A percentile compares a stretch with the other conserved stretches of the same genome.
phyloP scores from a whole-genome alignment of 2,113 vertebrate species.

The Anser brachyrhynchus region DNA sequence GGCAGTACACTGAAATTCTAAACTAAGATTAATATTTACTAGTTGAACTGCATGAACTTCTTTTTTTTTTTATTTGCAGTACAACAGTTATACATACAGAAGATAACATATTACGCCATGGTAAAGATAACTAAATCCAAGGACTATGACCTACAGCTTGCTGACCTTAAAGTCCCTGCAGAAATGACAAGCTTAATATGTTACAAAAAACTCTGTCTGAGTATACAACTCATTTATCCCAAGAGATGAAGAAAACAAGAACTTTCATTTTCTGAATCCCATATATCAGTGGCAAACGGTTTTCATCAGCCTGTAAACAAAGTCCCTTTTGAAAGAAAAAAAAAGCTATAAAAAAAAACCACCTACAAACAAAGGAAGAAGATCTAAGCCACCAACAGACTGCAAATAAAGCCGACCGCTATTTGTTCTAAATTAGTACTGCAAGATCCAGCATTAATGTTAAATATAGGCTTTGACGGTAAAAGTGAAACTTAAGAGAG shows the following conservation, averaged over 20 bases:
- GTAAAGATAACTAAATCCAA: not conserved
- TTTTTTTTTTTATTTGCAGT: slow-evolving; percentile 18
- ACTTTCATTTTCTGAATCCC: not conserved
- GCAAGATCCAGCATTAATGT: not conserved
- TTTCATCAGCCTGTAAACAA: not conserved
- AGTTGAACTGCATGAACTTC: not conserved
- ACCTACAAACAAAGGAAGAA: not conserved
- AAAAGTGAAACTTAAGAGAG: not conserved
- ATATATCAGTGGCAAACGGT: not conserved
- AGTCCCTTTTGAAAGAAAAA: not conserved
- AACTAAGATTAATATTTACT: not conserved
- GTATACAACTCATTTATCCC: not conserved
- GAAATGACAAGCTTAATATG: not conserved
- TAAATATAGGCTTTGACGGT: not conserved
- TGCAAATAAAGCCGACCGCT: not conserved
- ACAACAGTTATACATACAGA: not conserved
- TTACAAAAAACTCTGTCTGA: not conserved
- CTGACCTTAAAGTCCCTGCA: not conserved
- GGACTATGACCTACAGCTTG: not conserved
- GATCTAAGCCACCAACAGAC: not conserved
- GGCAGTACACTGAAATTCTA: not conserved
- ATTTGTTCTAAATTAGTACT: not conserved
- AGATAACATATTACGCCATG: not conserved
- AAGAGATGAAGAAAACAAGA: not conserved
- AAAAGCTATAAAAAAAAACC: not conserved